Evolutionary conservation across 2,797 vertebrate genomes (phyloP), one percentile per base, ranked within the genome.

Genomic region (Enteromius anoplus): DNA sequence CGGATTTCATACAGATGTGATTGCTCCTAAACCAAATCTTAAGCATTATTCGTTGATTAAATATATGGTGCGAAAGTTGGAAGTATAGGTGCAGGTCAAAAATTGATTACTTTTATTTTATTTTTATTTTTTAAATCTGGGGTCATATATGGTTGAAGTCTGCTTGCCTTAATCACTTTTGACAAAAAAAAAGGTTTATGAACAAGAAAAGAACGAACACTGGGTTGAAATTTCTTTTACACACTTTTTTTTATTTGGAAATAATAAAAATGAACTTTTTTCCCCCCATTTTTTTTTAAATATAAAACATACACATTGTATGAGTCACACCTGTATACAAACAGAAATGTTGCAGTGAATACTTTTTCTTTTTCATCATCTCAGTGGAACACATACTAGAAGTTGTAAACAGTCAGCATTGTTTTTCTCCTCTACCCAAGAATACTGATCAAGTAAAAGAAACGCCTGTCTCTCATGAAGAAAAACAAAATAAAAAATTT

Each of bases 231-330:
- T 87, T 91, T 93, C 91, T 92, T 94, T 91, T 94, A 95, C 93
- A 95, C 93, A 94, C 83, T 85, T 93, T 94, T 92, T 65, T 21
- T 72, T 95, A 95, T 95, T 95, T 95, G 94, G 94, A 95, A 95
- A 95, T 95, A 92, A 95, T 95, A 95, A 95, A 95, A 95, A 95
- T 94, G 85, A 95, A 95, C 89, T 95, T 89, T 90, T 92, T 92
- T 91, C 34, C 47, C 85, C 32, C 37, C 7, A 37, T 79, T 88
- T 90, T 90, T 90, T 92, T 91, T 87, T 58, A 88, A 91, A 95
- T 94, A 95, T 94, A 95, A 94, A 95, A 95, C 93, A 95, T 93
- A 95, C 94, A 95, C 94, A 92, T 94, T 93, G 93, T 95, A 94
- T 94, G 92, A 95, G 94, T 93, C 94, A 95, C 94, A 94, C 93